Conservation (phyloP, 2,113 vertebrate genomes). For the Genyomyrus donnyi region DNA sequence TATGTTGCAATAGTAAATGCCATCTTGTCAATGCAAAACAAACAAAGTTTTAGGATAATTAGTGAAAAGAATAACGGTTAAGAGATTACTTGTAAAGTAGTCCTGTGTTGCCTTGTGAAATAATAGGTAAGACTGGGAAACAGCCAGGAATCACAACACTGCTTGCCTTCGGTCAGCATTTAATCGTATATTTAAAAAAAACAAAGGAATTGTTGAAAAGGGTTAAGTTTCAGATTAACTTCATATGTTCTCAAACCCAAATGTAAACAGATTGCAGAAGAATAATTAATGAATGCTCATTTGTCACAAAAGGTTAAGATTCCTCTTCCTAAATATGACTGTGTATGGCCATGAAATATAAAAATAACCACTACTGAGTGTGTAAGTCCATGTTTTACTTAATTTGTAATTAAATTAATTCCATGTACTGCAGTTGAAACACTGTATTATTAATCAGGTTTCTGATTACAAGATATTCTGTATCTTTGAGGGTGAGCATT, state of each 20-base stretch:
- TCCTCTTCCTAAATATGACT: not conserved
- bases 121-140: not conserved
- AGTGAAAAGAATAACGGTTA: not conserved
- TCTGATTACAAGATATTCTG: not conserved
- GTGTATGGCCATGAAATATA: not conserved
- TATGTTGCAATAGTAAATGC: not conserved
- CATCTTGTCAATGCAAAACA: not conserved
- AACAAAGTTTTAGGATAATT: not conserved
- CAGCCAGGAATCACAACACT: not conserved
- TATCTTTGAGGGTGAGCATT: not conserved
- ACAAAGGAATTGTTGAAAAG: not conserved
- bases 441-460: not conserved
- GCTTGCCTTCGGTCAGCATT: not conserved
- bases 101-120: not conserved
- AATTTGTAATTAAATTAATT: not conserved
- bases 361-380: not conserved
- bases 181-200: not conserved
- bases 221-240: not conserved
- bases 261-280: not conserved
- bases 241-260: not conserved
- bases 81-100: not conserved
- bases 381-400: not conserved
- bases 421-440: not conserved
- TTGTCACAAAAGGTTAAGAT: not conserved
- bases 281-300: not conserved